phyloP scores from a whole-genome alignment of 2,113 vertebrate species.

The Haliaeetus leucogaster region DNA sequence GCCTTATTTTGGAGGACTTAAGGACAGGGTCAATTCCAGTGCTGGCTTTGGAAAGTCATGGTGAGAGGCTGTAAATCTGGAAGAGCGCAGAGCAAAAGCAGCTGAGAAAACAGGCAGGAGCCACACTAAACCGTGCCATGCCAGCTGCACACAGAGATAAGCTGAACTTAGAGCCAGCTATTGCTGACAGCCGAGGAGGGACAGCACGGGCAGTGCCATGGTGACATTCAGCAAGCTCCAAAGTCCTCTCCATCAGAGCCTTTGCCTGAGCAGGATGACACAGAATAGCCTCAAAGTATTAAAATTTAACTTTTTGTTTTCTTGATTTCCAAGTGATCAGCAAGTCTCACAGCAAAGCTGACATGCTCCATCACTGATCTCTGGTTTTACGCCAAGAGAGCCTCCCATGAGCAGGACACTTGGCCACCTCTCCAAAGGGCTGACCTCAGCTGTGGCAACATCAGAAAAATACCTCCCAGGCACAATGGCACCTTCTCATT shows the following conservation, averaged over 20 bases:
- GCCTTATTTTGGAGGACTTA: background rate
- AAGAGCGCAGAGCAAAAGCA: background rate
- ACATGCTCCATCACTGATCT: background rate
- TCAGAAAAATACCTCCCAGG: background rate
- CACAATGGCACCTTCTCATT: background rate
- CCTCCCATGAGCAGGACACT: background rate
- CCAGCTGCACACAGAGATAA: background rate
- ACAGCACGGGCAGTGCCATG: accelerated
- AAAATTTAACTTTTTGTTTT: background rate
- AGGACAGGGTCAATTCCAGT: background rate
- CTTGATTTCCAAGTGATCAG: background rate
- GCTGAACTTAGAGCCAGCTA: background rate
- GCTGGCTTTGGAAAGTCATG: background rate
- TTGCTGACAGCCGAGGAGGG: background rate
- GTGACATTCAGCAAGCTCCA: background rate
- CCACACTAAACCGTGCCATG: background rate
- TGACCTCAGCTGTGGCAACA: background rate
- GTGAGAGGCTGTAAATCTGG: background rate
- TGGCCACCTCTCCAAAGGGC: background rate
- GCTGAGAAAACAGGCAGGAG: background rate
- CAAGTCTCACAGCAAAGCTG: background rate
- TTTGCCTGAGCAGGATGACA: background rate
- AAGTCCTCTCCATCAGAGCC: background rate
- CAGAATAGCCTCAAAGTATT: background rate
- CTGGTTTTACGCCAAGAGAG: no score